These are phyloP conservation scores for Meta bourneti DNA, from an alignment of 2,888 invertebrate species.

Conservation along the genomic window DNA sequence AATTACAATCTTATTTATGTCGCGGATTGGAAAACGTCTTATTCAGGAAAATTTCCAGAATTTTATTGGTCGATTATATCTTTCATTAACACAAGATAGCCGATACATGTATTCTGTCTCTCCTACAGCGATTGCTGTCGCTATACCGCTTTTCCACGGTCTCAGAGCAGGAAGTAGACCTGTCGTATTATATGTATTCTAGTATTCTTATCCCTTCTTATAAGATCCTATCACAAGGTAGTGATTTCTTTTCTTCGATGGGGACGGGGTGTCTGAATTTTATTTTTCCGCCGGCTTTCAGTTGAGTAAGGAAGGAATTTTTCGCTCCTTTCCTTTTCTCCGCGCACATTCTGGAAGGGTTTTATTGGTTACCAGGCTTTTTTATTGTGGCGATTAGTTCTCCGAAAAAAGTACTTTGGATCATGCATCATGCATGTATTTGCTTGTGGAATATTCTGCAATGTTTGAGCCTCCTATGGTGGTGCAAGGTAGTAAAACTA, in stretches of 20 bases:
- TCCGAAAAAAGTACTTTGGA: background rate
- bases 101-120: background rate
- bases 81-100: background rate
- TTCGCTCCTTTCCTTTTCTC: conserved; percentile 20
- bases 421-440: background rate
- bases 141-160: conserved; percentile 27
- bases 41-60: background rate
- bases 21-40: no score
- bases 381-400: background rate
- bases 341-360: background rate
- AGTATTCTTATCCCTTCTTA: conserved; percentile 63
- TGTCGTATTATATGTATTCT: conserved; percentile 75
- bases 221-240: conserved; percentile 74
- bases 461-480: background rate
- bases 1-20: no score
- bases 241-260: conserved; percentile 63
- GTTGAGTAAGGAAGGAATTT: conserved; percentile 14
- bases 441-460: background rate
- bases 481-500: no score
- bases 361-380: background rate
- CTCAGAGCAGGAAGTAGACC: conserved; percentile 4
- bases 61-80: background rate
- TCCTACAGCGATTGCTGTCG: background rate
- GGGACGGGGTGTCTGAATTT: conserved; percentile 37
- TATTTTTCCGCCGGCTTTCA: conserved; percentile 19